Percentiles rank a stretch among this genome's conserved stretches.
Evolutionary conservation across 2,888 invertebrate genomes (phyloP).

Genomic region (Stegophylla sp.): DNA sequence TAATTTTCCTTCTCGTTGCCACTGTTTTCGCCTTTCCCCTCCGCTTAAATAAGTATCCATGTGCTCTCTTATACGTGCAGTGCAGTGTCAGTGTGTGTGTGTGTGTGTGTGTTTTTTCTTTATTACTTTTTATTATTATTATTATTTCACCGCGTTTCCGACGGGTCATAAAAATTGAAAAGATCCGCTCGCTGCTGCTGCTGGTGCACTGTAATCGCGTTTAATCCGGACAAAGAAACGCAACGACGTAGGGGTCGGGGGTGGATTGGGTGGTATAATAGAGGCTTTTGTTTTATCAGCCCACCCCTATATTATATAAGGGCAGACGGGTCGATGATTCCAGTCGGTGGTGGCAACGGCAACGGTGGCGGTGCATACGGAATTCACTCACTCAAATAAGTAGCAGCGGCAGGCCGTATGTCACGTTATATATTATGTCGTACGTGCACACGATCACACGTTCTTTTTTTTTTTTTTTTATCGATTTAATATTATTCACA

Average conservation of each 20-base stretch:
- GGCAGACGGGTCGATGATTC: slow-evolving; percentile 12
- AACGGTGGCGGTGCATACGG: not conserved
- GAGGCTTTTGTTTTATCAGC: slow-evolving; percentile 46
- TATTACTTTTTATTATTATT: slow-evolving; percentile 21
- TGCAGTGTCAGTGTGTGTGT: not conserved
- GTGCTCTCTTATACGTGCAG: not conserved
- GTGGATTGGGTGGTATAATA: not conserved
- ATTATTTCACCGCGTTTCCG: slow-evolving; percentile 18
- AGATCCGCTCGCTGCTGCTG: not conserved
- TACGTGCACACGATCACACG: too few species aligned
- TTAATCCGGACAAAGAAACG: slow-evolving; percentile 45
- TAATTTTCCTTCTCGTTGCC: slow-evolving; percentile 40
- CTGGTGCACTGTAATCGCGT: slow-evolving; percentile 27
- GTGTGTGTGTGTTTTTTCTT: slow-evolving; percentile 12
- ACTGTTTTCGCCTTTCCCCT: slow-evolving; percentile 8
- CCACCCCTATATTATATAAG: slow-evolving; percentile 15
- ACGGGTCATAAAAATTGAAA: slow-evolving; percentile 47
- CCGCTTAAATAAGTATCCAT: too few species aligned
- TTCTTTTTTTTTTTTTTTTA: too few species aligned
- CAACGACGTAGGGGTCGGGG: too few species aligned
- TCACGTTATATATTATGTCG: too few species aligned
- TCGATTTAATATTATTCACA: too few species aligned
- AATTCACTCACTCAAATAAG: slow-evolving; percentile 7
- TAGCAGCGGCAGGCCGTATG: too few species aligned
- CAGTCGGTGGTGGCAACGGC: not conserved